phyloP scores from a whole-genome alignment of 2,113 vertebrate species.

The Triplophysa rosa region DNA sequence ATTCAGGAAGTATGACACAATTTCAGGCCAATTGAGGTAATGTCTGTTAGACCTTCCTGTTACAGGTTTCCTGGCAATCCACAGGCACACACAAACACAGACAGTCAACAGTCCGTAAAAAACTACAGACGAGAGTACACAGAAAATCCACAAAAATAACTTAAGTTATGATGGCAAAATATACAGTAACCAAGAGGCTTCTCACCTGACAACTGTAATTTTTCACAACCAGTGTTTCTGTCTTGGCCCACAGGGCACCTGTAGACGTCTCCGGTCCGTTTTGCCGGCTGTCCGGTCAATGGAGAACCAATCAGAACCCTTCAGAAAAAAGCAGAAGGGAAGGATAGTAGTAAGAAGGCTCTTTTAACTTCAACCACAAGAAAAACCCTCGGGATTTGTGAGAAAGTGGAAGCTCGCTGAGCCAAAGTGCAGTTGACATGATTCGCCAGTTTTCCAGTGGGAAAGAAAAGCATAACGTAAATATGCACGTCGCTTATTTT shows the following conservation, averaged over 20 bases:
- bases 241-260: slow-evolving; percentile 85
- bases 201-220: slow-evolving; percentile 88
- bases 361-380: slow-evolving; percentile 26
- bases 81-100: neutral
- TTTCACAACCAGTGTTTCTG: slow-evolving; percentile 74
- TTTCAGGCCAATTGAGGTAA: slow-evolving; percentile 20
- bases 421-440: slow-evolving; percentile 37
- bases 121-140: neutral
- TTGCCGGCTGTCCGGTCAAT: slow-evolving; percentile 85
- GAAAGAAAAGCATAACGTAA: slow-evolving; percentile 27
- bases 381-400: slow-evolving; percentile 37
- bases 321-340: slow-evolving; percentile 32
- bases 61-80: neutral
- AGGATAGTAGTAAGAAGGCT: slow-evolving; percentile 17
- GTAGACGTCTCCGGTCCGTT: slow-evolving; percentile 93
- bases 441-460: slow-evolving; percentile 41
- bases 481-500: neutral
- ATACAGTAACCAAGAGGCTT: neutral
- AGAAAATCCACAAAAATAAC: neutral
- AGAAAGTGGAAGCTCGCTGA: slow-evolving; percentile 40
- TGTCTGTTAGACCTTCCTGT: slow-evolving; percentile 11
- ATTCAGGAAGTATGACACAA: neutral
- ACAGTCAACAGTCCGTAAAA: neutral
- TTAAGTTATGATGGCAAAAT: neutral
- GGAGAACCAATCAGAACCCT: slow-evolving; percentile 98